Conservation (phyloP, 1,140 invertebrate genomes). For the Drosophila insularis region DNA sequence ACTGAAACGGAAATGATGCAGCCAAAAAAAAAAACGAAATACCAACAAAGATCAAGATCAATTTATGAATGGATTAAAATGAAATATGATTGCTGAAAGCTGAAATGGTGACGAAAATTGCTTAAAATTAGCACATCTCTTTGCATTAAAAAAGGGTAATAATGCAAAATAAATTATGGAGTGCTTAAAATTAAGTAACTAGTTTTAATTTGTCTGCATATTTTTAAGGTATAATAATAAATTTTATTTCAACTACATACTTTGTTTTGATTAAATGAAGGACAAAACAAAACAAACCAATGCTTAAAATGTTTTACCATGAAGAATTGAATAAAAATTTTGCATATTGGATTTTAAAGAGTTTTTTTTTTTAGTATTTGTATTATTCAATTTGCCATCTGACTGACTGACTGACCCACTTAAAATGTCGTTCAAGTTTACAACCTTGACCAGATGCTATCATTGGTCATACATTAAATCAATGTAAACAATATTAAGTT, state of each 20-base stretch:
- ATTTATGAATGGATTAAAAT: slow-evolving; percentile 16
- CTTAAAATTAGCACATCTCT: background rate
- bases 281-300: too few species aligned
- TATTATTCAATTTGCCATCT: background rate
- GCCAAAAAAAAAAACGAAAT: background rate
- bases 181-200: background rate
- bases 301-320: too few species aligned
- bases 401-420: slow-evolving; percentile 50
- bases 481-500: slow-evolving; percentile 30
- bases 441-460: slow-evolving; percentile 57
- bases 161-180: background rate
- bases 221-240: background rate
- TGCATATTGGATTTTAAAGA: background rate
- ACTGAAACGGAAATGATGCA: slow-evolving; percentile 52
- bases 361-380: background rate
- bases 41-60: slow-evolving; percentile 28
- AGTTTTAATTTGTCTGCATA: background rate
- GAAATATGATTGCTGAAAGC: background rate
- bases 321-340: too few species aligned
- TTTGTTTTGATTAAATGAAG: too few species aligned
- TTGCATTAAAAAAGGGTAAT: background rate
- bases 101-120: background rate
- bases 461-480: slow-evolving; percentile 11
- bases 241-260: too few species aligned
- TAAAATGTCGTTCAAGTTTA: slow-evolving; percentile 67